Conservation (phyloP, 2,888 invertebrate genomes). For the Noctua janthe region DNA sequence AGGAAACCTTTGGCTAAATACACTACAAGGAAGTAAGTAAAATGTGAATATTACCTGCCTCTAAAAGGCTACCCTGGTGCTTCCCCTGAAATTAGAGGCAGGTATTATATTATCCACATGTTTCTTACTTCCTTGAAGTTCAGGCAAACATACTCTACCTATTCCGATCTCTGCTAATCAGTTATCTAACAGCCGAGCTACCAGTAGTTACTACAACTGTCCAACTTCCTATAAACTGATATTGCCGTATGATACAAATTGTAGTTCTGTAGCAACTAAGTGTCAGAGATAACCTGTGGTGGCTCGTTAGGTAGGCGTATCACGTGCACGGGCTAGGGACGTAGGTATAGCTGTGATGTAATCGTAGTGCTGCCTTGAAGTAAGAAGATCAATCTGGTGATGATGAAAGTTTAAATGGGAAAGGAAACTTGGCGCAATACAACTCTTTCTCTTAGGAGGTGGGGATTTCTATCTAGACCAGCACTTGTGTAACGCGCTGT, state of each 20-base stretch:
- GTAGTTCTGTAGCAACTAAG: conserved; percentile 30
- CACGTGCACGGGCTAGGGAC: conserved; percentile 5
- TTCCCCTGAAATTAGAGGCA: neutral
- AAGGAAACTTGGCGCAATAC: neutral
- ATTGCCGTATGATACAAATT: conserved; percentile 26
- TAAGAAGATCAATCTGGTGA: neutral
- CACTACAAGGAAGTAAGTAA: neutral
- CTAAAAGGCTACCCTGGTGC: neutral
- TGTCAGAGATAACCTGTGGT: conserved; percentile 36
- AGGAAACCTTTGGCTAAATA: neutral
- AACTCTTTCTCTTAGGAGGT: too few species aligned
- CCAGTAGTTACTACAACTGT: conserved; percentile 26
- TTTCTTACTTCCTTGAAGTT: neutral
- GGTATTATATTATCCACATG: neutral
- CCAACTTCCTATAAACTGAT: conserved; percentile 25
- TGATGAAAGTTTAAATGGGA: neutral
- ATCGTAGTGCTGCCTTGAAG: neutral
- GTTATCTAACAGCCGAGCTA: conserved; percentile 23
- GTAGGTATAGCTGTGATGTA: neutral
- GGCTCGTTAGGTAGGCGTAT: conserved; percentile 7
- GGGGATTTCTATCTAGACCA: neutral
- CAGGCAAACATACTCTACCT: neutral
- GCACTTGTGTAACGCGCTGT: neutral
- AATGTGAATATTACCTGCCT: neutral
- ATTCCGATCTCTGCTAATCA: neutral